These are phyloP conservation scores for Amphipoea lucens DNA, from an alignment of 2,888 invertebrate genomes.

Conservation along the genomic window DNA sequence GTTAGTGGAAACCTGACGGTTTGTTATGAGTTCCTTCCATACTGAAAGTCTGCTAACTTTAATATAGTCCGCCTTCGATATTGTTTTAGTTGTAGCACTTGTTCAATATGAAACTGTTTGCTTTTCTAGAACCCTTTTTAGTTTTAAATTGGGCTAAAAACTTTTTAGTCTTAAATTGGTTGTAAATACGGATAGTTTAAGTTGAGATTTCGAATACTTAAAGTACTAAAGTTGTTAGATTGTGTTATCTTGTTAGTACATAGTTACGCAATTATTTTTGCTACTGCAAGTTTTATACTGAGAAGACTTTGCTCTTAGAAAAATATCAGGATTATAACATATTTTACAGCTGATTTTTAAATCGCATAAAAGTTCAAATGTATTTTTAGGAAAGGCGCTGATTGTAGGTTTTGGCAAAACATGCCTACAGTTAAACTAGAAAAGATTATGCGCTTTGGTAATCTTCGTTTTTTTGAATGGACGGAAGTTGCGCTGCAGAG, in stretches of 20 bases:
- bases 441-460: neutral
- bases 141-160: neutral
- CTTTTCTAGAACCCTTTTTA: slow-evolving; percentile 12
- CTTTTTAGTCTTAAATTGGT: slow-evolving; percentile 11
- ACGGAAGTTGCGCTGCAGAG: neutral
- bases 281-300: slow-evolving; percentile 3
- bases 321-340: slow-evolving; percentile 32
- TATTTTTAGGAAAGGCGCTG: neutral
- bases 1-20: slow-evolving; percentile 71
- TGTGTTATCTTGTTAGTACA: neutral
- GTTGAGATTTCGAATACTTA: slow-evolving; percentile 23
- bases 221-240: neutral
- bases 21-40: slow-evolving; percentile 65
- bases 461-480: neutral
- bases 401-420: neutral
- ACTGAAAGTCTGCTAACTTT: slow-evolving; percentile 44
- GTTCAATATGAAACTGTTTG: slow-evolving; percentile 31
- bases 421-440: neutral
- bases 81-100: slow-evolving; percentile 44
- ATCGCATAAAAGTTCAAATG: neutral
- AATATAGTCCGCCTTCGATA: slow-evolving; percentile 46
- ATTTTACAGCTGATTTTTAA: neutral
- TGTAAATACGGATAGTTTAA: neutral
- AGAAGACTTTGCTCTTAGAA: slow-evolving; percentile 51
- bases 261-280: slow-evolving; percentile 2